Evolutionary conservation across 2,888 invertebrate genomes (phyloP).

Genomic region (Drosophila phalerata): DNA sequence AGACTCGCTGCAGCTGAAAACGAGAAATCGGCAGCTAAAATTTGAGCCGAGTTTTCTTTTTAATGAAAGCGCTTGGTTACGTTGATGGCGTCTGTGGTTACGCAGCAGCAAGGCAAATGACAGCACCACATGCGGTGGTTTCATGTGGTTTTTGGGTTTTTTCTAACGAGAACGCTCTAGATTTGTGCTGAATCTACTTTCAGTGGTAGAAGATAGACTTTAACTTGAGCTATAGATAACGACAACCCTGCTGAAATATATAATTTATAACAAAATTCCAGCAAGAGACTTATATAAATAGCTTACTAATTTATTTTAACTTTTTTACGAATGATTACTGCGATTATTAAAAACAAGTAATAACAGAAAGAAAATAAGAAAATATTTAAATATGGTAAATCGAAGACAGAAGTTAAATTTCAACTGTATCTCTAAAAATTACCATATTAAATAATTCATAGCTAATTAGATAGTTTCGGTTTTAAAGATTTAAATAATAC

Average conservation of each 20-base stretch:
- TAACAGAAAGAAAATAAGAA: no score
- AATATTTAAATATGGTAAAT: no score
- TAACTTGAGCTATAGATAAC: not conserved
- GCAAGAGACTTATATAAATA: no score
- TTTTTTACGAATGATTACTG: no score
- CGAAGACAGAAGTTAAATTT: no score
- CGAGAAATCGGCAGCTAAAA: conserved; percentile 57
- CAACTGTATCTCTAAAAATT: no score
- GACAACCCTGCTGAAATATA: not conserved
- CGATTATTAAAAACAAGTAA: no score
- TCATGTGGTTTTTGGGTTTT: conserved; percentile 24
- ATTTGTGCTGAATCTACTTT: conserved; percentile 4
- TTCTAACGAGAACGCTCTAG: not conserved
- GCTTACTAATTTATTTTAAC: no score
- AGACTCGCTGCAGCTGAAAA: conserved; percentile 50
- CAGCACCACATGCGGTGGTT: conserved; percentile 60
- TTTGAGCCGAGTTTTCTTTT: conserved; percentile 70
- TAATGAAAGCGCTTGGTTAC: conserved; percentile 73
- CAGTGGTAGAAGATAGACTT: conserved; percentile 16
- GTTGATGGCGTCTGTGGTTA: conserved; percentile 65
- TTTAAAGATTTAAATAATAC: no score
- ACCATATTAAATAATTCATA: no score
- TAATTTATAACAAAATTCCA: no score
- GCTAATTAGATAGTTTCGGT: no score
- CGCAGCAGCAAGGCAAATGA: conserved; percentile 53